phyloP scores from a whole-genome alignment of 2,113 vertebrate species.

The Nesoenas mayeri region DNA sequence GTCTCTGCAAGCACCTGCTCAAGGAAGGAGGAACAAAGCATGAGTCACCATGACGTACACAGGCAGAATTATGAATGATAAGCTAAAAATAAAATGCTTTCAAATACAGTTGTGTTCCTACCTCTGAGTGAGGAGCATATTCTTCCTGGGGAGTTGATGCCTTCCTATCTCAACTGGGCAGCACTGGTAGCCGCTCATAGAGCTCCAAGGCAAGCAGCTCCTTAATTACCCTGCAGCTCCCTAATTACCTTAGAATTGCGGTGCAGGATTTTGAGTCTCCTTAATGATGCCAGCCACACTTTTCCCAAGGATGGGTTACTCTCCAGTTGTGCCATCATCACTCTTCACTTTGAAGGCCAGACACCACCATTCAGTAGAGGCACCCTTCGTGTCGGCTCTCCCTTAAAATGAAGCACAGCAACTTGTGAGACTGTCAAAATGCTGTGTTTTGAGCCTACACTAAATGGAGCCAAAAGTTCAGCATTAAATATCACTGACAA shows the following conservation, averaged over 20 bases:
- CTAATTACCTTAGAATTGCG: background rate
- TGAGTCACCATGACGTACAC: slow-evolving; percentile 21
- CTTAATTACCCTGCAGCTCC: background rate
- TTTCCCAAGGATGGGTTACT: rapidly evolving
- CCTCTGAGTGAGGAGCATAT: background rate
- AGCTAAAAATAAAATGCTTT: slow-evolving; percentile 59
- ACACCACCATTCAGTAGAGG: background rate
- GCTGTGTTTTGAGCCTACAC: background rate
- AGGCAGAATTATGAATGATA: background rate
- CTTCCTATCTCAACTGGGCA: background rate
- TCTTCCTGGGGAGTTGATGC: background rate
- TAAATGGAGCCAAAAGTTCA: background rate
- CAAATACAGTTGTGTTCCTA: background rate
- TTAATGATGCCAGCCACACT: background rate
- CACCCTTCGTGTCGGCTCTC: rapidly evolving
- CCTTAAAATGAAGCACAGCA: background rate
- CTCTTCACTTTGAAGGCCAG: background rate
- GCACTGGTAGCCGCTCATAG: rapidly evolving
- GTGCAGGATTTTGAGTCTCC: background rate
- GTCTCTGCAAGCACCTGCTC: background rate
- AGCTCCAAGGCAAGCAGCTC: background rate
- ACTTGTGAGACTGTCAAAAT: background rate
- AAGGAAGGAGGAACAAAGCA: background rate
- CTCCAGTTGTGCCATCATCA: background rate
- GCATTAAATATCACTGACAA: background rate